Base-by-base conservation (phyloP, 2,113 vertebrate species). In the Piprites chloris region DNA sequence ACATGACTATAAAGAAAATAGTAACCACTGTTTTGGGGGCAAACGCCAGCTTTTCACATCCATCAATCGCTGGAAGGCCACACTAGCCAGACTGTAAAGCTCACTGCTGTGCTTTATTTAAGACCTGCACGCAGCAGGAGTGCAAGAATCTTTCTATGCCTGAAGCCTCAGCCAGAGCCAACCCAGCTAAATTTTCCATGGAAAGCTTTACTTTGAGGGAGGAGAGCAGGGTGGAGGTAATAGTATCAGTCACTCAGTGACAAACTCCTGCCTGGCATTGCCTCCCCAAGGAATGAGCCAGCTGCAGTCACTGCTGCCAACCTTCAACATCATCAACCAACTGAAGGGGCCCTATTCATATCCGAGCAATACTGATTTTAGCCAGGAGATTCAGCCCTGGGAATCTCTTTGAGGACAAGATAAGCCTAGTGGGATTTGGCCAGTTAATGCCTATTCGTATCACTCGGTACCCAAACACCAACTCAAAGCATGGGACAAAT, bases 261-360 rank as follows among this genome's bases (percentile, higher is more conserved):
- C 79, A 79, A 92, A 85, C 52, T 86, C 68, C 83, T 93, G 85
- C 91, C 89, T 88, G 66, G 91, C 85, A 86, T 69, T 78, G 78
- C 82, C 77, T 81, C 50, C 61, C 56, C 52, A 27, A 59, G 67
- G 44, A 37, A 46, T 27, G 39, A 78, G 56, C 67, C 71, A 89
- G 41, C 21, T 78, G 56, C 66, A 73, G 46, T 68, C 80, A 62
- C 55, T 92, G 55, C 56, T 81, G 84, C 84, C 89, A 94, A 41
- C 21, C 67, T 81, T 39, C 55, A 84, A 44, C 3, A 0, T n/a
- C 81, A 67, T 15, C 52, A 62, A 2, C 21, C 33, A 74, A 11
- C 55, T 80, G 22, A 74, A 77, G 65, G 53, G 37, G 46, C 46
- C 39, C 78, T 58, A 17, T 46, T 79, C 55, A 35, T 49, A 59